Evolutionary conservation across 2,113 vertebrate genomes (phyloP), one percentile per base, ranked within the genome.

Genomic region (Myanophis thanlyinensis): DNA sequence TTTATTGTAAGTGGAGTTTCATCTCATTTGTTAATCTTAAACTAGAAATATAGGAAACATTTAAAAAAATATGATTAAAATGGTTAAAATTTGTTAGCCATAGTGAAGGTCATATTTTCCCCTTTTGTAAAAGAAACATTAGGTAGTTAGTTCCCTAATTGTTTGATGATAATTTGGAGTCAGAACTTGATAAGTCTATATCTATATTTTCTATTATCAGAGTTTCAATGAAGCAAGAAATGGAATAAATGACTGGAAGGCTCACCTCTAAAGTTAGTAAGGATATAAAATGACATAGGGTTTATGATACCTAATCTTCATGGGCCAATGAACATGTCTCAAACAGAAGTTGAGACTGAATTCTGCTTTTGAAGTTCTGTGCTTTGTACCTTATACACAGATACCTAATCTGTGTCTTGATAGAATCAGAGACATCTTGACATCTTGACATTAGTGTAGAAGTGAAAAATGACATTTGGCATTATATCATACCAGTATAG

Each of bases 11-110:
- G 49, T 91, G 89, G 51, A 94, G 95, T 89, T 95, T 94, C 91
- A 94, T 90, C 91, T 46, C 56, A 73, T 95, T 94, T 94, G 93
- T 94, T 95, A 96, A 95, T 95, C 94, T 62, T 93, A 86, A 95
- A 95, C 94, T 96, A 95, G 89, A 86, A 94, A 52, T 53, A 94
- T 88, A 89, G 54, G 90, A 93, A 87, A 89, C 30, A 44, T 95
- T 90, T 93, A 2, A n/a, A n/a, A n/a, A 56, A 62, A 94, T 93
- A 96, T 92, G 87, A 89, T 96, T 90, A 91, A 93, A 93, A 94
- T 85, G 12, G 49, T 85, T 12, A 89, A 95, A 94, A 95, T 84
- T 90, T 95, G 93, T 95, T 93, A 94, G 35, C 93, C 93, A 30
- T 8, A 92, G 23, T 88, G 35, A 80, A 94, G 93, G 88, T 80